Conservation (phyloP, 2,797 vertebrate species). For the Taeniopygia guttata region DNA sequence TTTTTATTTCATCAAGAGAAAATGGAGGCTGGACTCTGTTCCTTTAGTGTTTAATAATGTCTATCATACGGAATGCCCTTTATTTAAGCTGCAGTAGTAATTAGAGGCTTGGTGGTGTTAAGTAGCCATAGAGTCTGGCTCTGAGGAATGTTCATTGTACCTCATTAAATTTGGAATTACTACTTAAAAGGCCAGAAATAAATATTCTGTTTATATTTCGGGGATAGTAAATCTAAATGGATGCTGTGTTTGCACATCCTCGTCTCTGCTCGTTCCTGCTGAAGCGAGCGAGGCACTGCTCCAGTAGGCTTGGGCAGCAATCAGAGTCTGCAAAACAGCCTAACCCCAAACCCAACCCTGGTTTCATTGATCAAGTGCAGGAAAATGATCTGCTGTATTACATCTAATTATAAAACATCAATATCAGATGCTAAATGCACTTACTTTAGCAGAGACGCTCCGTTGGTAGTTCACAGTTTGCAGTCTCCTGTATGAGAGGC, state of each 20-base stretch:
- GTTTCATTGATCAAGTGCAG: slow-evolving; percentile 69
- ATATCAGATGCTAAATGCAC: slow-evolving; percentile 65
- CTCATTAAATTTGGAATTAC: slow-evolving; percentile 77
- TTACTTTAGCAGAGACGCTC: slow-evolving; percentile 22
- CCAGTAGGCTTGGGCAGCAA: slow-evolving; percentile 42
- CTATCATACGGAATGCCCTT: slow-evolving; percentile 58
- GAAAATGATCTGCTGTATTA: slow-evolving; percentile 71
- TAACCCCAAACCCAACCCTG: slow-evolving; percentile 42
- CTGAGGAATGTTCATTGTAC: slow-evolving; percentile 72
- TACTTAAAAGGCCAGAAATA: slow-evolving; percentile 76
- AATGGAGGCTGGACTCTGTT: slow-evolving; percentile 60
- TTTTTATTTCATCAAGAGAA: slow-evolving; percentile 67
- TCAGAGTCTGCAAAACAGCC: slow-evolving; percentile 44
- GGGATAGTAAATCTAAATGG: slow-evolving; percentile 65
- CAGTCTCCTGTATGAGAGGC: slow-evolving; percentile 32
- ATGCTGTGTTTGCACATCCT: slow-evolving; percentile 46
- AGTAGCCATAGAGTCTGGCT: slow-evolving; percentile 64
- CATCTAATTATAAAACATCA: slow-evolving; percentile 75
- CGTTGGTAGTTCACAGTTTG: slow-evolving; percentile 37
- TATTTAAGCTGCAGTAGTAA: slow-evolving; percentile 69
- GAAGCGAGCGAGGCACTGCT: background rate
- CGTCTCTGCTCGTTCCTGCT: slow-evolving; percentile 39
- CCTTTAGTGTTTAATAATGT: slow-evolving; percentile 62
- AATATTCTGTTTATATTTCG: slow-evolving; percentile 75
- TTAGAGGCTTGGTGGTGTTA: slow-evolving; percentile 71